Evolutionary conservation across 2,113 vertebrate species (phyloP).

Genomic region (Capra hircus): DNA sequence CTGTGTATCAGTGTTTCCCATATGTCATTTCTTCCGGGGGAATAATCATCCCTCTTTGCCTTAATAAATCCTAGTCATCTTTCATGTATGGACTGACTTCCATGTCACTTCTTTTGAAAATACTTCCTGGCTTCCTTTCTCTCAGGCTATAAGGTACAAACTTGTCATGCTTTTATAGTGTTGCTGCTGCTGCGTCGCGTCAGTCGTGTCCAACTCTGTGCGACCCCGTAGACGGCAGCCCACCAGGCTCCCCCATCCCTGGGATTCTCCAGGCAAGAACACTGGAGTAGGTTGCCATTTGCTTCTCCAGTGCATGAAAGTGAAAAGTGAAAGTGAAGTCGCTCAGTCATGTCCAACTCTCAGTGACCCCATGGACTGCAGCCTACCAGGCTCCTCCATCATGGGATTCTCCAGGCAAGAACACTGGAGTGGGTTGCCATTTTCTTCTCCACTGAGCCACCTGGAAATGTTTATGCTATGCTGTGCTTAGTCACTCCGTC

Average conservation of each 20-base stretch:
- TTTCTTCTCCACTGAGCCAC: not conserved
- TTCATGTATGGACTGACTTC: not conserved
- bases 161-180: not conserved
- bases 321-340: no score
- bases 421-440: no score
- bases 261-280: no score
- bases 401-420: no score
- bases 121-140: not conserved
- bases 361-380: not conserved
- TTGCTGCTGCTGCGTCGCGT: no score
- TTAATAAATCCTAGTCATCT: not conserved
- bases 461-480: not conserved
- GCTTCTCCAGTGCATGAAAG: no score
- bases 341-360: no score
- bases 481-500: not conserved
- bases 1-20: not conserved
- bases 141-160: not conserved
- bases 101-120: not conserved
- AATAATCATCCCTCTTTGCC: not conserved
- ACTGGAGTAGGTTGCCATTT: no score
- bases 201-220: not conserved
- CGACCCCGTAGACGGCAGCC: no score
- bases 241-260: no score
- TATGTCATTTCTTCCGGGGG: not conserved
- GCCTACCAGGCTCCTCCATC: not conserved